A percentile compares a stretch with the other conserved stretches of the same genome.
Conservation (phyloP, 2,113 vertebrate genomes). For the Spilogale gracilis region DNA sequence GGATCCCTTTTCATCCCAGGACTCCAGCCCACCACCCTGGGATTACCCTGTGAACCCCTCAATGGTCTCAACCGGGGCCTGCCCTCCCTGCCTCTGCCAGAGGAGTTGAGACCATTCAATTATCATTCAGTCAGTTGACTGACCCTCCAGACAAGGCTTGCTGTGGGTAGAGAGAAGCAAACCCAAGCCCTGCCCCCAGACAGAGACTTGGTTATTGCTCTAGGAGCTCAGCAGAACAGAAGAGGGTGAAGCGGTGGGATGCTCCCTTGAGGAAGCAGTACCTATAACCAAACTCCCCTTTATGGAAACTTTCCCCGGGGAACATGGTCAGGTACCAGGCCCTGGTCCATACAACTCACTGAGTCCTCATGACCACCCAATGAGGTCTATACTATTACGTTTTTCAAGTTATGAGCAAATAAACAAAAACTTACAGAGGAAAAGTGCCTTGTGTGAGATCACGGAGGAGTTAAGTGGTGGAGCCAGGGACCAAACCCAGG, state of each 20-base stretch:
- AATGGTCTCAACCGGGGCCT: not conserved
- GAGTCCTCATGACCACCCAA: not conserved
- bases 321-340: not conserved
- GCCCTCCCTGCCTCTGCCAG: not conserved
- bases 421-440: constrained; percentile 51
- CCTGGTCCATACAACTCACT: not conserved
- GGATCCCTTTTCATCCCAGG: not conserved
- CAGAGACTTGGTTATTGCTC: not conserved
- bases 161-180: not conserved
- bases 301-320: not conserved
- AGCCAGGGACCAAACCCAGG: constrained; percentile 44
- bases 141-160: not conserved
- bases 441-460: not conserved
- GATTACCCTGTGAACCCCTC: not conserved
- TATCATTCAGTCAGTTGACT: not conserved
- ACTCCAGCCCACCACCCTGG: not conserved
- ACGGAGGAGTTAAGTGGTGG: not conserved
- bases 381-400: not conserved
- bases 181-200: not conserved
- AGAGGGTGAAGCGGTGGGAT: not conserved
- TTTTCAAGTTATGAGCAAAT: constrained; percentile 43
- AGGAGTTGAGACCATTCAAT: not conserved
- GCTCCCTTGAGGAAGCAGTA: not conserved
- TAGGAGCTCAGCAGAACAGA: not conserved
- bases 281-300: not conserved